These are phyloP conservation scores for Drosophila suzukii DNA, from an alignment of 1,140 invertebrate genomes.

Conservation along the genomic window DNA sequence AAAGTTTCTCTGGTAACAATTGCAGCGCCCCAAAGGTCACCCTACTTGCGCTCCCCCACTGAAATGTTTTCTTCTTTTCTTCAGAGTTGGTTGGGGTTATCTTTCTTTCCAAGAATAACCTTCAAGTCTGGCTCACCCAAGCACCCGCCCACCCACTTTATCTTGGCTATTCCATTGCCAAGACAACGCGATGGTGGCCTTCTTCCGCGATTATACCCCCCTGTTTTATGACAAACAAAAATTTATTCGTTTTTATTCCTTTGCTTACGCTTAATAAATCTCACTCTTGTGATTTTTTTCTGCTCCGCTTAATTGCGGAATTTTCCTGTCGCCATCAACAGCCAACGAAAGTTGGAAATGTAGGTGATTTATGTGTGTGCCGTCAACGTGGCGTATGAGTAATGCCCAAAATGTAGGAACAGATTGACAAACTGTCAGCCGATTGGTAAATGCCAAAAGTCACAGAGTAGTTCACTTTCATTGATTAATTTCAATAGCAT, in stretches of 20 bases:
- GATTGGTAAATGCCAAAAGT: conserved; percentile 4
- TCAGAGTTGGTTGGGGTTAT: conserved; percentile 24
- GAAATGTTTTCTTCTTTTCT: conserved; percentile 35
- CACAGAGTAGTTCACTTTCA: conserved; percentile 11
- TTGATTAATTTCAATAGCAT: conserved; percentile 47
- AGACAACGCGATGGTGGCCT: conserved; percentile 16
- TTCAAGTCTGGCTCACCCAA: conserved; percentile 24
- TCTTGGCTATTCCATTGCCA: conserved; percentile 48
- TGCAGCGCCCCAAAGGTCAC: conserved; percentile 49
- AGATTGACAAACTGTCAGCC: conserved; percentile 25
- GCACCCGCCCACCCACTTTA: conserved; percentile 12
- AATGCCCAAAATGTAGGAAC: conserved; percentile 14
- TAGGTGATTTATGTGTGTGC: conserved; percentile 30
- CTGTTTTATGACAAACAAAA: conserved; percentile 55
- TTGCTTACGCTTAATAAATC: conserved; percentile 61
- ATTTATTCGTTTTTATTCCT: conserved; percentile 56
- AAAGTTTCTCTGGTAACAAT: conserved; percentile 44
- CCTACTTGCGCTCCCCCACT: conserved; percentile 17
- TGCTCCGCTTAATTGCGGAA: conserved; percentile 24
- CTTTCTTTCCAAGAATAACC: conserved; percentile 34
- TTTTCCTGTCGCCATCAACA: conserved; percentile 29
- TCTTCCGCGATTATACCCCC: background rate
- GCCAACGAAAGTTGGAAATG: conserved; percentile 39
- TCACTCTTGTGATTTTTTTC: conserved; percentile 47
- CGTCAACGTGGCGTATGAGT: conserved; percentile 48